These are phyloP conservation scores for Corticium candelabrum DNA, from an alignment of 37 sponge, comb jelly and placozoan species.

Conservation along the genomic window DNA sequence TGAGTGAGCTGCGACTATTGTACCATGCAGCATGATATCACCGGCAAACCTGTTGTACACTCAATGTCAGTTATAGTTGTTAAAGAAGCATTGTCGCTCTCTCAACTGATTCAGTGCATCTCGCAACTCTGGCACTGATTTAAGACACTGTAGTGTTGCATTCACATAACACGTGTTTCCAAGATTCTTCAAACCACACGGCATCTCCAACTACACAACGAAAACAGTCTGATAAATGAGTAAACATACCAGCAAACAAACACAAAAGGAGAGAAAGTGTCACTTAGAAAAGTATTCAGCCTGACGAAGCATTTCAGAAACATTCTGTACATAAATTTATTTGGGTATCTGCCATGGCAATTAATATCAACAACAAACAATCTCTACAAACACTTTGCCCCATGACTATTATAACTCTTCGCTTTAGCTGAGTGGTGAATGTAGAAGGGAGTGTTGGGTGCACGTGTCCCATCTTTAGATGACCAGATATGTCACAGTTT, in stretches of 20 bases:
- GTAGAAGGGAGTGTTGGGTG: too few species aligned
- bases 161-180: constrained; percentile 99
- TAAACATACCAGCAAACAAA: too few species aligned
- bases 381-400: too few species aligned
- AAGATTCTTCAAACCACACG: constrained; percentile 80
- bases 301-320: not conserved
- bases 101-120: constrained; percentile 26
- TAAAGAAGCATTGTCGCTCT: too few species aligned
- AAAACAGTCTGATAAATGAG: constrained; percentile 13
- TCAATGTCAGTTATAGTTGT: not conserved
- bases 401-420: too few species aligned
- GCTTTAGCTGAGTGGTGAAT: too few species aligned
- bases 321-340: not conserved
- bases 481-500: too few species aligned
- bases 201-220: constrained; percentile 46
- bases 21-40: not conserved
- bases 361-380: too few species aligned
- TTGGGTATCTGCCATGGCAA: too few species aligned
- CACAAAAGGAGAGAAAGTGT: constrained; percentile 2
- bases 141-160: constrained; percentile 91
- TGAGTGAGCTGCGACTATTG: too few species aligned
- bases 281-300: not conserved
- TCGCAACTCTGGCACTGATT: constrained; percentile 80
- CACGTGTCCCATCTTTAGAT: too few species aligned
- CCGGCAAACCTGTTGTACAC: not conserved